Evolutionary conservation across 2,113 vertebrate genomes (phyloP).

Genomic region (Heterotilapia buettikoferi): DNA sequence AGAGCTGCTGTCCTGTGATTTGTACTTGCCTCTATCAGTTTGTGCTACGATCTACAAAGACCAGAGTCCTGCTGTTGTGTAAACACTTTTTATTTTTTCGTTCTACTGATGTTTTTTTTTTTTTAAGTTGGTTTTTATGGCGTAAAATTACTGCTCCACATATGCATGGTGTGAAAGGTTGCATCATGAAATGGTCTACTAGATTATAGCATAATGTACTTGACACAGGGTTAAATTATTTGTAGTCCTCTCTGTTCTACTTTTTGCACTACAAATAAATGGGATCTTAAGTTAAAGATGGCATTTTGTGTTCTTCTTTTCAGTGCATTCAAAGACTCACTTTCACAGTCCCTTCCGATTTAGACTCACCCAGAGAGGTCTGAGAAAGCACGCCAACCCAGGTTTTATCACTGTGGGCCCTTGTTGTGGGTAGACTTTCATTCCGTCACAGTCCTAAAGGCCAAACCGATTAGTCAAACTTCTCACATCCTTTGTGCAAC

Average conservation of each 20-base stretch:
- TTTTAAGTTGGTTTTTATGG: conserved; percentile 19
- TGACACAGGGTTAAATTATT: conserved; percentile 12
- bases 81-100: not conserved
- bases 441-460: conserved; percentile 3
- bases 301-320: not conserved
- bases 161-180: conserved; percentile 30
- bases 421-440: not conserved
- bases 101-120: not conserved
- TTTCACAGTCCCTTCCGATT: not conserved
- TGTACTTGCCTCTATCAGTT: not conserved
- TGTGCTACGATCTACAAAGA: conserved; percentile 20
- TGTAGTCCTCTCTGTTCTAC: conserved; percentile 33
- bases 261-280: conserved; percentile 69
- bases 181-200: not conserved
- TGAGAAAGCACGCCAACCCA: not conserved
- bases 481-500: conserved; percentile 26
- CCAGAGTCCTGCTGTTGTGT: conserved; percentile 16
- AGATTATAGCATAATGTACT: conserved; percentile 9
- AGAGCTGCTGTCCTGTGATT: conserved; percentile 6
- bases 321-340: not conserved
- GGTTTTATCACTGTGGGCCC: not conserved
- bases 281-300: conserved; percentile 17
- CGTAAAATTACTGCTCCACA: not conserved
- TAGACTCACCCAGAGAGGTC: not conserved
- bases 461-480: conserved; percentile 4